A percentile compares a stretch with the other conserved stretches of the same genome.
Evolutionary conservation across 2,797 vertebrate genomes (phyloP).

Genomic region (Borostomias antarcticus): DNA sequence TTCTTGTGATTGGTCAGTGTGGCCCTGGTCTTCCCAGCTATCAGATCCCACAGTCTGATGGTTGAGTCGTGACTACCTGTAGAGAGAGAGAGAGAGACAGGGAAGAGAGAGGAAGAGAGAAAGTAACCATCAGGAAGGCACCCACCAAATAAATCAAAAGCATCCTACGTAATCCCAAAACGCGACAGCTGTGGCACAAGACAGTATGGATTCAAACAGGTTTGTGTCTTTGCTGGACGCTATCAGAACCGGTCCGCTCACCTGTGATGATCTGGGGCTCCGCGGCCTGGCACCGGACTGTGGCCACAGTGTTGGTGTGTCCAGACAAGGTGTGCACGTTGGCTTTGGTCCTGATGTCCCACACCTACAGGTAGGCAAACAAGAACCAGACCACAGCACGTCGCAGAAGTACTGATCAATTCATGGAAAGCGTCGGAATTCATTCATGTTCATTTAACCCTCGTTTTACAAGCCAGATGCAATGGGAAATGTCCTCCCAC

Average conservation of each 20-base stretch:
- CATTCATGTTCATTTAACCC: too few species aligned
- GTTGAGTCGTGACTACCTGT: constrained; percentile 97
- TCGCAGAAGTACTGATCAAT: too few species aligned
- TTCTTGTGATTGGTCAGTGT: constrained; percentile 99
- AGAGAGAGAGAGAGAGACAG: constrained; percentile 18
- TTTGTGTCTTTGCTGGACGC: too few species aligned
- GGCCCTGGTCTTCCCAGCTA: constrained; percentile 96
- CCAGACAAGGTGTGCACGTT: constrained; percentile 94
- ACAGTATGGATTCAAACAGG: too few species aligned
- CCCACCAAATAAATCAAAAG: too few species aligned
- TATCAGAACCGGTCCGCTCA: too few species aligned
- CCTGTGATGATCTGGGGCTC: constrained; percentile 97
- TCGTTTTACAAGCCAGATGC: too few species aligned
- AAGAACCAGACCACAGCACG: not conserved
- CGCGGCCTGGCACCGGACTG: constrained; percentile 92
- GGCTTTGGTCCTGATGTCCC: constrained; percentile 96
- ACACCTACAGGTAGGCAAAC: constrained; percentile 79
- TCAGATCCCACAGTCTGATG: constrained; percentile 96
- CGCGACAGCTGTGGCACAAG: not conserved
- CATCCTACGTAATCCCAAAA: too few species aligned
- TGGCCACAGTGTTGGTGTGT: constrained; percentile 97
- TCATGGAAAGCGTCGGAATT: too few species aligned
- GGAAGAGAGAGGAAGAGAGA: not conserved
- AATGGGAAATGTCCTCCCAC: too few species aligned
- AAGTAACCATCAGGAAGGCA: too few species aligned